phyloP scores from a whole-genome alignment of 2,888 invertebrate genomes.

The Drosophila rellima region DNA sequence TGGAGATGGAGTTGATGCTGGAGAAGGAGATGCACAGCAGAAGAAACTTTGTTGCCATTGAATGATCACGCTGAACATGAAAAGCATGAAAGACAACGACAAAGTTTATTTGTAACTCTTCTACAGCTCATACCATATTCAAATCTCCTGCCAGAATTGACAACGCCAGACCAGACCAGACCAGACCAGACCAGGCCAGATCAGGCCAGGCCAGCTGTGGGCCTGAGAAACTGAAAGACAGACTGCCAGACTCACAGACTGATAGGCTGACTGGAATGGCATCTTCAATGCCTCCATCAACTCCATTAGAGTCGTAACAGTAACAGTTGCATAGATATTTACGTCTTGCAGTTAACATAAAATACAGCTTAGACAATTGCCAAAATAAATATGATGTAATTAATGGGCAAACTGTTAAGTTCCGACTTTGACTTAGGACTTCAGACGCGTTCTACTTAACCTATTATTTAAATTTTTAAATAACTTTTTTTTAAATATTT shows the following conservation, averaged over 20 bases:
- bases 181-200: too few species aligned
- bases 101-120: constrained; percentile 57
- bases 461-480: too few species aligned
- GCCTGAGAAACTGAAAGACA: constrained; percentile 53
- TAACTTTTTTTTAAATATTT: too few species aligned
- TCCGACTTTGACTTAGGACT: constrained; percentile 54
- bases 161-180: constrained; percentile 31
- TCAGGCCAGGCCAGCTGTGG: constrained; percentile 29
- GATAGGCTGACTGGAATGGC: neutral
- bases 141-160: constrained; percentile 67
- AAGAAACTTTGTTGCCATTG: constrained; percentile 59
- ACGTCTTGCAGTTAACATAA: constrained; percentile 58
- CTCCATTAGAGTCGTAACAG: constrained; percentile 33
- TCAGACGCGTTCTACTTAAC: too few species aligned
- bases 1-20: constrained; percentile 7
- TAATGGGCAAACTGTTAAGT: constrained; percentile 34
- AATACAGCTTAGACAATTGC: constrained; percentile 56
- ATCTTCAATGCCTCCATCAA: constrained; percentile 24
- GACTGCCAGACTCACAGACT: neutral
- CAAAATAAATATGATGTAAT: constrained; percentile 73
- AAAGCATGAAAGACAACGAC: constrained; percentile 71
- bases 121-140: constrained; percentile 58
- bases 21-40: constrained; percentile 50
- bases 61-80: constrained; percentile 76
- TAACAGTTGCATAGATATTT: constrained; percentile 58